These are phyloP conservation scores for Chrysopilus asiliformis DNA, from an alignment of 2,888 invertebrate species.

Conservation along the genomic window DNA sequence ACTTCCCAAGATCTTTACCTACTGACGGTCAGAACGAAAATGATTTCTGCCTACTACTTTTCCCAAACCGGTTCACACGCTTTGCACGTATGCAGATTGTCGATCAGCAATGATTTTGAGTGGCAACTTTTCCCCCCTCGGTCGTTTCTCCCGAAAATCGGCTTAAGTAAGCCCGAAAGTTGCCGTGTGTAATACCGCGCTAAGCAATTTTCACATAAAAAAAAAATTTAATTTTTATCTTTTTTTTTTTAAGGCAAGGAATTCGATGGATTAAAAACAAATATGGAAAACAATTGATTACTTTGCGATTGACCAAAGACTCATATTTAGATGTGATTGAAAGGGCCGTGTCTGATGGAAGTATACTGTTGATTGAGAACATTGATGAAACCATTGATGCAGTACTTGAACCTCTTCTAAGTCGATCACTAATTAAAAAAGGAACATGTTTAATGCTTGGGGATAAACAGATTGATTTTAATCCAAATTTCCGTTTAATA, in stretches of 20 bases:
- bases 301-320: constrained; percentile 64
- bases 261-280: constrained; percentile 91
- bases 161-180: no score
- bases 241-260: constrained; percentile 47
- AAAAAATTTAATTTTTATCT: no score
- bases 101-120: no score
- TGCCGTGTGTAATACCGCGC: no score
- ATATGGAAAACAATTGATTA: constrained; percentile 57
- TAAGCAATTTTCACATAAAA: no score
- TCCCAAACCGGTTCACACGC: no score
- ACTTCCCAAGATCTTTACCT: no score
- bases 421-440: constrained; percentile 77
- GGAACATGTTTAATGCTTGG: constrained; percentile 74
- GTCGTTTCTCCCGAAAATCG: no score
- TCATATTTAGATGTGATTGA: constrained; percentile 78
- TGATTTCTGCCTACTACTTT: no score
- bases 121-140: no score
- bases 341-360: constrained; percentile 57
- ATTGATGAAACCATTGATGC: constrained; percentile 83
- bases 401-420: constrained; percentile 77
- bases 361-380: constrained; percentile 71
- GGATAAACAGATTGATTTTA: constrained; percentile 83
- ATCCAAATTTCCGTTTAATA: constrained; percentile 66
- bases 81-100: no score
- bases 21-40: no score